Evolutionary conservation across 2,797 vertebrate species (phyloP).

Genomic region (Gambusia yucatana): DNA sequence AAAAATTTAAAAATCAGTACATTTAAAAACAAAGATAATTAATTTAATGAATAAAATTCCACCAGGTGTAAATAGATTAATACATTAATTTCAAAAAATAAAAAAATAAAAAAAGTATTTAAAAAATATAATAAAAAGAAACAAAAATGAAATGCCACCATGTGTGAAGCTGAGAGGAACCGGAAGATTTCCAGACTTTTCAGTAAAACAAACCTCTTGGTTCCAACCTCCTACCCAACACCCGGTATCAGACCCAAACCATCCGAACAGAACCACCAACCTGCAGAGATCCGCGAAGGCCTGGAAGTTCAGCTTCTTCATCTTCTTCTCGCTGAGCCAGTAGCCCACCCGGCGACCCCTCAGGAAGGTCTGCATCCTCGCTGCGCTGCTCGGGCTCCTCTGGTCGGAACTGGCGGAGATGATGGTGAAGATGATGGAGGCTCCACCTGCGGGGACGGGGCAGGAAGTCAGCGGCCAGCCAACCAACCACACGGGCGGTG

Average conservation of each 20-base stretch:
- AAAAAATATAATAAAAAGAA: neutral
- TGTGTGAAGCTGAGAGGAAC: neutral
- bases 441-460: conserved; percentile 59
- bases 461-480: conserved; percentile 44
- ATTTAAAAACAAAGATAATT: too few relatives aligned
- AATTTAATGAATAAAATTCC: neutral
- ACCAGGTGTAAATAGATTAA: neutral
- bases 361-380: conserved; percentile 94
- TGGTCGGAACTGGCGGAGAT: conserved; percentile 39
- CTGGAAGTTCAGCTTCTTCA: conserved; percentile 98
- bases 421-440: conserved; percentile 16
- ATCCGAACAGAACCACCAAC: conserved; percentile 70
- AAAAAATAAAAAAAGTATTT: neutral
- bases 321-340: conserved; percentile 99
- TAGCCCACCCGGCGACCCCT: conserved; percentile 95
- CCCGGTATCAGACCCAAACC: neutral
- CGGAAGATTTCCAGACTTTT: neutral
- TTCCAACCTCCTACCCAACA: neutral
- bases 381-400: conserved; percentile 40
- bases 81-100: too few relatives aligned
- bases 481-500: conserved; percentile 27
- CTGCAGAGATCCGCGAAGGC: conserved; percentile 97
- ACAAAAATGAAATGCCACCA: neutral
- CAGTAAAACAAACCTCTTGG: too few relatives aligned
- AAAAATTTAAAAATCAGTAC: too few relatives aligned